Evolutionary conservation across 2,113 vertebrate genomes (phyloP), one percentile per base, ranked within the genome.

Genomic region (Neopipo cinnamomea): DNA sequence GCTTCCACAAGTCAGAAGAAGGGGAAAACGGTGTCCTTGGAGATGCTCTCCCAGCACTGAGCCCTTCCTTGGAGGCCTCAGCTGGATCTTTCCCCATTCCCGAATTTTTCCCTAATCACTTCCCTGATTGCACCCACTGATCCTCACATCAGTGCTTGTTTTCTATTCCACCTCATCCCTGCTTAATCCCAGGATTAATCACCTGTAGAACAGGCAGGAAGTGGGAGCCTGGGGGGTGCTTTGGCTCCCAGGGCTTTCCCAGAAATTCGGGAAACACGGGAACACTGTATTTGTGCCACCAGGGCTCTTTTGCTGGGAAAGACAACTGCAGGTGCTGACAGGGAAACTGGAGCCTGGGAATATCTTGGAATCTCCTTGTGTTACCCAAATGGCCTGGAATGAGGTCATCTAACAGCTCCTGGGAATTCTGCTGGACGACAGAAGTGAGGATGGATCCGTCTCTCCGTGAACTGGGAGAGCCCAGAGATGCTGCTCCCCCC

Each of bases 1-100:
- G 28, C 41, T 18, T 25, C 81, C 4, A 23, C 8, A 5, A n/a
- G 20, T 7, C n/a, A 31, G 28, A 3, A 70, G 24, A n/a, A 56
- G 12, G 0, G 0, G 35, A n/a, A 35, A 44, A 65, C 11, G 5
- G 4, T 2, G 2, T 15, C 16, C 58, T 2, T 15, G 16, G 27
- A 33, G 58, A 49, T 10, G 59, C 8, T 33, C 14, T 75, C 72
- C 56, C 41, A 52, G 2, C 28, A 12, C 0, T 0, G 30, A 61
- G 33, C 28, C 67, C 44, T 47, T 42, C 67, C 79, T 15, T 19
- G 15, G 20, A 19, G 52, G 52, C 17, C 52, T 37, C 22, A 35
- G 6, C 10, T 24, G 58, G 58, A 35, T 24, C 28, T 24, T 28
- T 27, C 5, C 30, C 30, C 12, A 0, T 33, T 78, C 46, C 53